Base-by-base conservation (phyloP, 2,888 invertebrate genomes). In the Selenia dentaria region DNA sequence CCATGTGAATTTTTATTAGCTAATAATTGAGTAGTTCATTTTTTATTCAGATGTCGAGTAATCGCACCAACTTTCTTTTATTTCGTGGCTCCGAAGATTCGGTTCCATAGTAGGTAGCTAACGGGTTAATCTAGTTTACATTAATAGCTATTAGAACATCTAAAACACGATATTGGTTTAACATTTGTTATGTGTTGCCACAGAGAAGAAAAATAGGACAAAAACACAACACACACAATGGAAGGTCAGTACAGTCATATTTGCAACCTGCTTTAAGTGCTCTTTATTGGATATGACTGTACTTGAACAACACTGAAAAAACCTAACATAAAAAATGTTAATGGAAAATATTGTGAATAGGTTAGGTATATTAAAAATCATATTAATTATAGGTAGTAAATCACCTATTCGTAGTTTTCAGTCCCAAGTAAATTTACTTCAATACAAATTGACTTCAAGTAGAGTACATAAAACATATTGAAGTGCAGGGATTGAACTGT, bases 211-310 rank as follows among this genome's bases (percentile, higher is more conserved):
- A 11, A 26, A 29, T 18, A 37, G 48, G 36, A 43, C 16, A 46
- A 55, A 42, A 49, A 38, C 52, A 54, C 22, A 12, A 13, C 49
- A 45, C 35, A 44, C 36, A 41, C 33, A 5, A 20, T 32, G 22
- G 47, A 28, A 24, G 4, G 22, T 28, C 25, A 26, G 18, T 29
- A 39, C 26, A 29, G 22, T 34, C 45, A 38, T 25, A 34, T 1
- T 34, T 20, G 14, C 1, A 31, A 26, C 11, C 16, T 27, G 16
- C 14, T 11, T 24, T 2, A 20, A 25, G 10, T 11, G 6, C 9
- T 11, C 11, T 31, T n/a, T 3, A 2, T 33, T 8, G 3, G n/a
- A 12, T 14, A 34, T 38, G 37, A 40, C 33, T 42, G 28, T 29
- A 41, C 47, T 39, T 40, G 12, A 24, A 51, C 31, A 36, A 51